Conservation (phyloP, 2,888 invertebrate genomes). For the Morinoia aosen region DNA sequence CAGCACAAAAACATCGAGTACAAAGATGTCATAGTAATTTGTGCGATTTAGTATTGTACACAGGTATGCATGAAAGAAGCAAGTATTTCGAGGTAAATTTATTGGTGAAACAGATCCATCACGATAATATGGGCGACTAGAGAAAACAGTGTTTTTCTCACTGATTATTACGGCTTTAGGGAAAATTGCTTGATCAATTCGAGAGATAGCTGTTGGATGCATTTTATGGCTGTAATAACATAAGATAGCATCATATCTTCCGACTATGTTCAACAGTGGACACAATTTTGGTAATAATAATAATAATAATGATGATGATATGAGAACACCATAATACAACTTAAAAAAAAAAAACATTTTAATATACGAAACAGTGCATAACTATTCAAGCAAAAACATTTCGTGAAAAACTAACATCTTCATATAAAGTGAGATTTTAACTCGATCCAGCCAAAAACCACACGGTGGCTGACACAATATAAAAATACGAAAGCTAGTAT, state of each 20-base stretch:
- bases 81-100: neutral
- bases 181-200: neutral
- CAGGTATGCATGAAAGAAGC: neutral
- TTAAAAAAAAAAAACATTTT: neutral
- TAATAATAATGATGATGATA: neutral
- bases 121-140: neutral
- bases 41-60: neutral
- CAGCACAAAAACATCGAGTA: too few relatives aligned
- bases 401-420: neutral
- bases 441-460: neutral
- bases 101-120: neutral
- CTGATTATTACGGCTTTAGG: neutral
- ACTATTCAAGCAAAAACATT: neutral
- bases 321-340: neutral
- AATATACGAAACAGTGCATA: neutral
- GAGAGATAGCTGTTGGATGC: neutral
- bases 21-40: too few relatives aligned
- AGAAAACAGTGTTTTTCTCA: neutral
- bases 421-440: neutral
- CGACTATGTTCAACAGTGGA: neutral
- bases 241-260: neutral
- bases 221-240: neutral
- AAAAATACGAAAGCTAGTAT: slow-evolving; percentile 77
- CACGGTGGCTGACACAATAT: neutral
- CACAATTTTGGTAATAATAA: neutral